Percentiles rank a stretch among this genome's conserved stretches.
Conservation (phyloP, 2,113 vertebrate species). For the Phocoena phocoena region DNA sequence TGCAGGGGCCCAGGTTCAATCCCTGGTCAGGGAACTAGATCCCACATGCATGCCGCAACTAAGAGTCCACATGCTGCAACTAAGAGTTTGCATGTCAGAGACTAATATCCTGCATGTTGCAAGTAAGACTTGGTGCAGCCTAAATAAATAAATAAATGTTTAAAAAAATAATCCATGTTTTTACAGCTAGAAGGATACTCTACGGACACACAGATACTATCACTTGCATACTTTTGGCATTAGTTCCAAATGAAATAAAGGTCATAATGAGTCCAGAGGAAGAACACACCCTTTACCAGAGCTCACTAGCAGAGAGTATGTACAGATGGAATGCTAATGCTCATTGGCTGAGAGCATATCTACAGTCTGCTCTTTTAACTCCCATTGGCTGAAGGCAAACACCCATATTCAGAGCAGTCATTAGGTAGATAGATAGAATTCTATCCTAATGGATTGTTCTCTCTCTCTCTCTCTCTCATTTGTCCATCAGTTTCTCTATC, state of each 20-base stretch:
- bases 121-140: too few relatives aligned
- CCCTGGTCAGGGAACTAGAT: too few relatives aligned
- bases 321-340: too few relatives aligned
- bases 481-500: neutral
- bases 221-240: neutral
- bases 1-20: too few relatives aligned
- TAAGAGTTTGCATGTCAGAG: too few relatives aligned
- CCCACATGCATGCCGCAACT: too few relatives aligned
- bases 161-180: neutral
- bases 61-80: too few relatives aligned
- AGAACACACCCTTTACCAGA: neutral
- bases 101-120: too few relatives aligned
- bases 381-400: neutral
- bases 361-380: neutral
- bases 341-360: neutral
- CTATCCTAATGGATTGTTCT: neutral
- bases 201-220: neutral
- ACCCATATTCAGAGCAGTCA: neutral
- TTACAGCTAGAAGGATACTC: neutral
- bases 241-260: neutral
- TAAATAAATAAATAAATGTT: too few relatives aligned
- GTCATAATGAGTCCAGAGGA: neutral
- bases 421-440: neutral
- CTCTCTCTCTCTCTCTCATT: too few relatives aligned
- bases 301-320: neutral